A percentile compares a stretch with the other conserved stretches of the same genome.
Evolutionary conservation across 1,140 invertebrate genomes (phyloP).

Genomic region (Saccostrea echinata): DNA sequence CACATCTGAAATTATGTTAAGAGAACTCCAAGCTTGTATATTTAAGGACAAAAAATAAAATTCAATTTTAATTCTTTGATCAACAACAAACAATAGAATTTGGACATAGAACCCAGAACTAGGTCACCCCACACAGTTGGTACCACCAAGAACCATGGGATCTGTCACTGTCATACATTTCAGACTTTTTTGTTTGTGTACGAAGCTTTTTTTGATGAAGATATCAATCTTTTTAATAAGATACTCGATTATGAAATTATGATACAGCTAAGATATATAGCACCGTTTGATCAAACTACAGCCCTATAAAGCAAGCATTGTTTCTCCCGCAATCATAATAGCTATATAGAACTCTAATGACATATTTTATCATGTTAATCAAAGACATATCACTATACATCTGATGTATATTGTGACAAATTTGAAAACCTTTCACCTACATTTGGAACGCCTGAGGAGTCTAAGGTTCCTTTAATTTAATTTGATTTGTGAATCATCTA

Average conservation of each 20-base stretch:
- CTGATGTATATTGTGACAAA: constrained; percentile 26
- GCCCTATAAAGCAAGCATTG: neutral
- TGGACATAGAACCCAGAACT: neutral
- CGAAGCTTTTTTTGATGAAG: constrained; percentile 6
- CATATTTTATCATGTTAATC: constrained; percentile 33
- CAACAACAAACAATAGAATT: neutral
- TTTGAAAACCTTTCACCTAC: constrained; percentile 23
- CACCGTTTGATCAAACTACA: neutral
- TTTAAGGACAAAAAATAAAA: neutral
- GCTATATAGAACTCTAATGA: neutral
- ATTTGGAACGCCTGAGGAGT: neutral
- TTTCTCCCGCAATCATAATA: neutral
- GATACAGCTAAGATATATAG: neutral
- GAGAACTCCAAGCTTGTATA: neutral
- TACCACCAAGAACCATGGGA: neutral
- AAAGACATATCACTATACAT: constrained; percentile 17
- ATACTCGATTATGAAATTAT: constrained; percentile 23
- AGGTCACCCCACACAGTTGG: neutral
- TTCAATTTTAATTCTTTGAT: neutral
- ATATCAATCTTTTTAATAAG: constrained; percentile 34
- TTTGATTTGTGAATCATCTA: constrained; percentile 27
- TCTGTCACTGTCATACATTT: constrained; percentile 5
- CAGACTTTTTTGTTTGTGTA: neutral
- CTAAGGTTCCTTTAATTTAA: neutral
- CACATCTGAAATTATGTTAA: too few relatives aligned